Percentiles rank a stretch among this genome's conserved stretches.
These are phyloP conservation scores for Drosophila silvestris DNA, from an alignment of 2,888 invertebrate species.

Conservation along the genomic window DNA sequence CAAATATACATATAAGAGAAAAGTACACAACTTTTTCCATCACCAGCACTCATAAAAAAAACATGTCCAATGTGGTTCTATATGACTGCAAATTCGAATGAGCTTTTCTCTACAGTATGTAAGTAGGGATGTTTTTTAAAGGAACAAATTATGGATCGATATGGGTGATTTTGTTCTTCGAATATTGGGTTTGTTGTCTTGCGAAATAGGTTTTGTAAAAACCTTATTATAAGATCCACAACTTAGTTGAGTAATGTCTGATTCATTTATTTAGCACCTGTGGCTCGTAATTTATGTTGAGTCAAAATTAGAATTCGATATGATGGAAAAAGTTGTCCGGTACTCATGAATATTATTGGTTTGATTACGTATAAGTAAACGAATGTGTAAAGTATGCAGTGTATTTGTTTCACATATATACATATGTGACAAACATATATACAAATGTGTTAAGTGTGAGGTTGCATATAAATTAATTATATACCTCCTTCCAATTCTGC, in stretches of 20 bases:
- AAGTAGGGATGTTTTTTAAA: background rate
- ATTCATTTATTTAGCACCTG: background rate
- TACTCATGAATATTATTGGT: slow-evolving; percentile 8
- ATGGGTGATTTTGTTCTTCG: background rate
- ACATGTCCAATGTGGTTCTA: background rate
- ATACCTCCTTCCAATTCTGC: slow-evolving; percentile 86
- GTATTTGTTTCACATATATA: slow-evolving; percentile 45
- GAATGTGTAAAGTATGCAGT: slow-evolving; percentile 40
- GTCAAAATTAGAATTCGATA: background rate
- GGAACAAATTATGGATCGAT: background rate
- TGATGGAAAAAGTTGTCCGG: slow-evolving; percentile 40
- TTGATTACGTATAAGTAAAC: slow-evolving; percentile 24
- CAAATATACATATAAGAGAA: slow-evolving; percentile 14
- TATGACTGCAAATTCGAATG: background rate
- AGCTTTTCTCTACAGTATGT: background rate
- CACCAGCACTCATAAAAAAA: background rate
- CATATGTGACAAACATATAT: slow-evolving; percentile 64
- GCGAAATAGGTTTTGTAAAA: background rate
- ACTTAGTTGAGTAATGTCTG: background rate
- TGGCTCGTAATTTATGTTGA: background rate
- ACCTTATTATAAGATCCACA: too few species aligned
- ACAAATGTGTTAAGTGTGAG: slow-evolving; percentile 68
- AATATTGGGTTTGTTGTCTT: background rate
- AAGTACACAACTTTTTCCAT: slow-evolving; percentile 36
- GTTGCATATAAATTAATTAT: slow-evolving; percentile 78